Percentiles rank a stretch among this genome's conserved stretches.
Conservation (phyloP, 1,140 invertebrate genomes). For the Cyphomyrmex costatus region DNA sequence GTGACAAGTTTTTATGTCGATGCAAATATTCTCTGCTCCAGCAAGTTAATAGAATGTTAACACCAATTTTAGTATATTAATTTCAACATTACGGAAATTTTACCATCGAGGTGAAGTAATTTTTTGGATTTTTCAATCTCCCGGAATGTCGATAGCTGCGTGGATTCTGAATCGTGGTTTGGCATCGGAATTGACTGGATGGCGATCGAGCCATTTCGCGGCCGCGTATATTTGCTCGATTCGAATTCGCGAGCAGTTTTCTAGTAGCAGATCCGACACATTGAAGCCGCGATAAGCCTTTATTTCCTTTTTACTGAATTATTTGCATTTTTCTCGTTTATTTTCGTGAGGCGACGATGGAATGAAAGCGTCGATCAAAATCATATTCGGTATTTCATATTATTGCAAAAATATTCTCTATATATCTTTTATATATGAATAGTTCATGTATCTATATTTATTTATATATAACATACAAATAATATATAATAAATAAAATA, state of each 20-base stretch:
- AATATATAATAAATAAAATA: not conserved
- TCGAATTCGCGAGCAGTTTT: constrained; percentile 53
- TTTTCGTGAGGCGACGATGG: not conserved
- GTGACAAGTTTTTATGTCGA: not conserved
- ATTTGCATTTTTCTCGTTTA: constrained; percentile 32
- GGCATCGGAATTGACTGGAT: constrained; percentile 50
- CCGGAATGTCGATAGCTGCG: constrained; percentile 56
- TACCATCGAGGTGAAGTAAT: not conserved
- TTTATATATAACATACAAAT: not conserved
- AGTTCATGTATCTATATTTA: not conserved
- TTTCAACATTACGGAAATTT: constrained; percentile 18
- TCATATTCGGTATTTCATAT: constrained; percentile 13
- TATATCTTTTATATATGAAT: not conserved
- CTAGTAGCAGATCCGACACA: constrained; percentile 25
- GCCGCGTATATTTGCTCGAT: constrained; percentile 44
- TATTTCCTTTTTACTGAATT: constrained; percentile 59
- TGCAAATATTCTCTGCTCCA: not conserved
- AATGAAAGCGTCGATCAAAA: not conserved
- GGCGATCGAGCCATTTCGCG: constrained; percentile 44
- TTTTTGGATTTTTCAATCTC: constrained; percentile 68
- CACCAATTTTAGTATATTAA: constrained; percentile 11
- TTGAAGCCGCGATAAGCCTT: constrained; percentile 19
- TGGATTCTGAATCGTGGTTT: constrained; percentile 61
- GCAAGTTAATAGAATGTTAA: not conserved
- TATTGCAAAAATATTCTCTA: not conserved